A percentile compares a stretch with the other conserved stretches of the same genome.
These are phyloP conservation scores for Orthonychiurus folsomi DNA, from an alignment of 2,888 invertebrate genomes.

Conservation along the genomic window DNA sequence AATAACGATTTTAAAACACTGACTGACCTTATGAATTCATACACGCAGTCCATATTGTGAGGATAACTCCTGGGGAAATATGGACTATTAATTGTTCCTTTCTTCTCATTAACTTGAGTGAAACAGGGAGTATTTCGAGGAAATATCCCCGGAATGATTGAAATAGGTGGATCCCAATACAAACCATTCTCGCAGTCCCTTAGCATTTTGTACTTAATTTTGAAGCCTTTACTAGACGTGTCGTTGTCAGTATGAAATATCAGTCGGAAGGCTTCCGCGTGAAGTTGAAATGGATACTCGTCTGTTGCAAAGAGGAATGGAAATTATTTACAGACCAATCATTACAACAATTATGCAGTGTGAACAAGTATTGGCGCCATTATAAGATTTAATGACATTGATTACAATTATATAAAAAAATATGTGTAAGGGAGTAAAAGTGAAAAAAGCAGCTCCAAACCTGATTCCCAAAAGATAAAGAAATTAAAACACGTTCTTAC, in stretches of 20 bases:
- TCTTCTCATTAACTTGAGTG: conserved; percentile 41
- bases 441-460: too few relatives aligned
- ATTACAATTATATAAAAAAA: conserved; percentile 4
- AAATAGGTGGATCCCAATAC: conserved; percentile 40
- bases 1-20: background rate
- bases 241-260: conserved; percentile 39
- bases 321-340: too few relatives aligned
- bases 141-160: conserved; percentile 40
- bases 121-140: conserved; percentile 40
- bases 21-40: conserved; percentile 42
- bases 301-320: conserved; percentile 38
- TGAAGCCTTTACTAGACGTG: conserved; percentile 36
- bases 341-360: too few relatives aligned
- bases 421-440: background rate
- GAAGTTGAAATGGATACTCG: conserved; percentile 42
- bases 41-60: conserved; percentile 42
- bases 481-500: conserved; percentile 27
- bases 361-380: too few relatives aligned
- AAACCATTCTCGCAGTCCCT: conserved; percentile 38
- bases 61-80: conserved; percentile 42
- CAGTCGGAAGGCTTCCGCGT: conserved; percentile 41
- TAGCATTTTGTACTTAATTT: conserved; percentile 40
- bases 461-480: background rate
- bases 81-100: conserved; percentile 42
- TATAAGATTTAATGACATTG: background rate